These are phyloP conservation scores for Phalloptychus januarius DNA, from an alignment of 2,797 vertebrate species.

Conservation along the genomic window DNA sequence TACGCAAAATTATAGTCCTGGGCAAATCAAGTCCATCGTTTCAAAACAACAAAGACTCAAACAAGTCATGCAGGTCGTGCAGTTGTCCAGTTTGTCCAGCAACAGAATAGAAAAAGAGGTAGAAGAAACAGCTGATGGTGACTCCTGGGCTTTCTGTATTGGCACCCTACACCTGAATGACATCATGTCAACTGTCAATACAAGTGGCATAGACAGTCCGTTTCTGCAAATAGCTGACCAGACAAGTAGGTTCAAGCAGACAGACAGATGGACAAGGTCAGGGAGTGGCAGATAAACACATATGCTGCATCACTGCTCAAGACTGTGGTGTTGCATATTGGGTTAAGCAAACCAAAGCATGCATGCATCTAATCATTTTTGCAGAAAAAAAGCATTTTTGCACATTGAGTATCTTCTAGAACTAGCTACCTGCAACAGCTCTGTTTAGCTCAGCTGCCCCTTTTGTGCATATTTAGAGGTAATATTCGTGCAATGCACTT, in stretches of 20 bases:
- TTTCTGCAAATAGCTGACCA: conserved; percentile 72
- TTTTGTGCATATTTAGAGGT: not conserved
- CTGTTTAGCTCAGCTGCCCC: not conserved
- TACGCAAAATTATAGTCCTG: not conserved
- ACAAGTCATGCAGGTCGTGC: not conserved
- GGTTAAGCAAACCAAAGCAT: not conserved
- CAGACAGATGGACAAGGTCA: conserved; percentile 67
- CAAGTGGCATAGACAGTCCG: conserved; percentile 63
- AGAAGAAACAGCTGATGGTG: conserved; percentile 37
- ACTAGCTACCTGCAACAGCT: not conserved
- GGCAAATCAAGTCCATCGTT: not conserved
- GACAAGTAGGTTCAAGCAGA: conserved; percentile 66
- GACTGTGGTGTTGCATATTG: not conserved
- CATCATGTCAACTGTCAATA: conserved; percentile 74
- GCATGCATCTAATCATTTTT: not conserved
- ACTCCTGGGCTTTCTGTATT: conserved; percentile 63
- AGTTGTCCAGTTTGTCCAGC: conserved; percentile 44
- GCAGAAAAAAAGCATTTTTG: not conserved
- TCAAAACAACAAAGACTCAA: not conserved
- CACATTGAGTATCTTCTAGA: not conserved
- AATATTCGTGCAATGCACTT: conserved; percentile 6
- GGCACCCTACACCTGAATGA: conserved; percentile 77
- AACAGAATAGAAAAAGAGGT: conserved; percentile 29
- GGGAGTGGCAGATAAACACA: conserved; percentile 47
- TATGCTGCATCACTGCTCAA: conserved; percentile 53